phyloP scores from a whole-genome alignment of 2,113 vertebrate species.

The Bufo bufo region DNA sequence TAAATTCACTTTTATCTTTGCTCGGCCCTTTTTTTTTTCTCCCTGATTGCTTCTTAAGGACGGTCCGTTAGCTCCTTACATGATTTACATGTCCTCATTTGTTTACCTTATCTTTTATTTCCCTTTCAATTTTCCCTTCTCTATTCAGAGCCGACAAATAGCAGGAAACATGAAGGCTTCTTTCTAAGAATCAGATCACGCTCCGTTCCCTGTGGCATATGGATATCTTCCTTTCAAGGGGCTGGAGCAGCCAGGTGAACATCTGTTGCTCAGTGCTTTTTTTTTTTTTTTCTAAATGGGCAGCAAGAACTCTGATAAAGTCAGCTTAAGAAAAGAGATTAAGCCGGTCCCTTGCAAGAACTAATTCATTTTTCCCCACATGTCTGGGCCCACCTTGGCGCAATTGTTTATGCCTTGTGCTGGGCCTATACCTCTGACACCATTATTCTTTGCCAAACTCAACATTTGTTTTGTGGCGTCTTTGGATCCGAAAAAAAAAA shows the following conservation, averaged over 20 bases:
- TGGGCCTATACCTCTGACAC: neutral
- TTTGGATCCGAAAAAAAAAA: neutral
- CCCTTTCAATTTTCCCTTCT: constrained; percentile 50
- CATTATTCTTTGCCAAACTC: neutral
- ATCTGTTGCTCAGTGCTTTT: constrained; percentile 70
- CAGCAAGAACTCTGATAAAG: constrained; percentile 69
- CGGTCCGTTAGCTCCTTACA: constrained; percentile 50
- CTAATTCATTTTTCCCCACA: constrained; percentile 66
- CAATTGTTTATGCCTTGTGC: constrained; percentile 49
- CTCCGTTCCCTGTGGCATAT: constrained; percentile 67
- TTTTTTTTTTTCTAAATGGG: constrained; percentile 68
- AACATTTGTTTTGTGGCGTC: constrained; percentile 6
- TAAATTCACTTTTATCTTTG: constrained; percentile 57
- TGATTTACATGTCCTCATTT: constrained; percentile 58
- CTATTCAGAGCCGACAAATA: constrained; percentile 59
- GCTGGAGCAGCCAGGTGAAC: constrained; percentile 73
- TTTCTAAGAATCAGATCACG: constrained; percentile 67
- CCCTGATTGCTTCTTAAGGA: constrained; percentile 56
- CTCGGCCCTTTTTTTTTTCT: constrained; percentile 1
- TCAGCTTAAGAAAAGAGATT: constrained; percentile 72
- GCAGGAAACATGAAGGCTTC: constrained; percentile 65
- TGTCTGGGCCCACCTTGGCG: constrained; percentile 60
- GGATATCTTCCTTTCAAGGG: constrained; percentile 71
- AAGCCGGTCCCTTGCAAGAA: constrained; percentile 64
- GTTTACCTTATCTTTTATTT: constrained; percentile 58